Percentiles rank a stretch among this genome's conserved stretches.
phyloP scores from a whole-genome alignment of 2,113 vertebrate species.

The Ceyx cyanopectus region DNA sequence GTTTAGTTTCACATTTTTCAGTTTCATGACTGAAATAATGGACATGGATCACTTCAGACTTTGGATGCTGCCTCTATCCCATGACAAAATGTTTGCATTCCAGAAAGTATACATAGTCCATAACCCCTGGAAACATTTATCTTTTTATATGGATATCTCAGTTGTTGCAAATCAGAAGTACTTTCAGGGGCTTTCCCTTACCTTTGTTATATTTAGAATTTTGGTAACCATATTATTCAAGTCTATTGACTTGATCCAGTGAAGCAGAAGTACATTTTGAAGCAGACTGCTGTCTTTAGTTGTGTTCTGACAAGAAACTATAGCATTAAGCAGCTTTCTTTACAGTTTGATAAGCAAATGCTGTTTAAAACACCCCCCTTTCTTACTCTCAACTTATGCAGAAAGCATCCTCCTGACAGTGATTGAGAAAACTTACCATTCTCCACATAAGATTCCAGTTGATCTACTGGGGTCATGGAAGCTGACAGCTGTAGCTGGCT shows the following conservation, averaged over 20 bases:
- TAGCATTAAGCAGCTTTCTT: background rate
- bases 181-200: background rate
- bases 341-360: background rate
- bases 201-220: background rate
- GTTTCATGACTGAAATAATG: background rate
- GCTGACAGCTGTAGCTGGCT: conserved; percentile 87
- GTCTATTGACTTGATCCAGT: background rate
- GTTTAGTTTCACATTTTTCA: background rate
- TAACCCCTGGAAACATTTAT: background rate
- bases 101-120: background rate
- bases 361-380: background rate
- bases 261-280: background rate
- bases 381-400: background rate
- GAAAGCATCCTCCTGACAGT: background rate
- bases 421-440: conserved; percentile 76
- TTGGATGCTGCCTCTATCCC: background rate
- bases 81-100: background rate
- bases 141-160: background rate
- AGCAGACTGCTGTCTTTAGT: background rate
- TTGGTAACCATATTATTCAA: background rate
- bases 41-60: background rate
- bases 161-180: background rate
- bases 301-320: background rate
- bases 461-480: conserved; percentile 83
- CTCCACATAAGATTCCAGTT: conserved; percentile 87